Conservation (phyloP, 2,113 vertebrate genomes). For the Burhinus oedicnemus region DNA sequence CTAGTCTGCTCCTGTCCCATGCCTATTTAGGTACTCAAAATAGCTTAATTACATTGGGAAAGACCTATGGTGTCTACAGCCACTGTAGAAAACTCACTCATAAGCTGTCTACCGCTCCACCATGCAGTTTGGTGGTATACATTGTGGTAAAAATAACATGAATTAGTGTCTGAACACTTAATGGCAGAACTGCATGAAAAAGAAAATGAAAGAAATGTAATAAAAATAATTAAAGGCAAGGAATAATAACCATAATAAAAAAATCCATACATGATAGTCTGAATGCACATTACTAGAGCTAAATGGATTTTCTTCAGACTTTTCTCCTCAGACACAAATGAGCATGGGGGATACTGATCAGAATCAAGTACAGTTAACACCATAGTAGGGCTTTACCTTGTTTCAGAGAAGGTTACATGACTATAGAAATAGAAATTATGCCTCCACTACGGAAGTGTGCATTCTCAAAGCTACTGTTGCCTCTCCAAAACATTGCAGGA, state of each 20-base stretch:
- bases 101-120: neutral
- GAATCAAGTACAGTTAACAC: neutral
- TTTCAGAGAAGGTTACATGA: neutral
- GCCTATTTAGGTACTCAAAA: neutral
- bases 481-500: neutral
- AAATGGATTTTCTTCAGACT: neutral
- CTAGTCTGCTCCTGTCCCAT: neutral
- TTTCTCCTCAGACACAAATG: neutral
- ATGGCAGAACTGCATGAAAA: neutral
- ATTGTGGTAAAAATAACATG: neutral
- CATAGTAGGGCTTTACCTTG: neutral
- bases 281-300: neutral
- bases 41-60: neutral
- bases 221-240: neutral
- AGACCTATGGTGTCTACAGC: neutral
- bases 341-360: neutral
- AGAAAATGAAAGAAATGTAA: neutral
- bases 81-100: neutral
- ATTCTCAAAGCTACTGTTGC: neutral
- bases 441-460: neutral
- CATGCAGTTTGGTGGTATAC: neutral
- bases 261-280: neutral
- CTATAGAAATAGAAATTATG: neutral
- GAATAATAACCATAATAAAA: neutral
- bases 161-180: neutral